A percentile compares a stretch with the other conserved stretches of the same genome.
Evolutionary conservation across 2,888 invertebrate species (phyloP).

Genomic region (Ochropleura leucogaster): DNA sequence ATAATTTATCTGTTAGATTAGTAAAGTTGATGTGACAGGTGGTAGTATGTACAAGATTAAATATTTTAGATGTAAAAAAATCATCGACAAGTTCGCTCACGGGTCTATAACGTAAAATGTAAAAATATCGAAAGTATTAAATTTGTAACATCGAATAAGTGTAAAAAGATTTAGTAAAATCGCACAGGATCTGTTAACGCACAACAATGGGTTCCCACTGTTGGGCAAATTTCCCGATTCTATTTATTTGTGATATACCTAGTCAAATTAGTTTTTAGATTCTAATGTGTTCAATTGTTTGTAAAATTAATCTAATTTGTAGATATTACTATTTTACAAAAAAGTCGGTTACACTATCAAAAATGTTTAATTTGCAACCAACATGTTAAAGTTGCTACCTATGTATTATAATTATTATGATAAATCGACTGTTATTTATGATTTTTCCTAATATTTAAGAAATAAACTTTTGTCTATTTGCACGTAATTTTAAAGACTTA

Average conservation of each 20-base stretch:
- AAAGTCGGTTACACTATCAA: slow-evolving; percentile 31
- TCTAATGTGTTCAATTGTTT: slow-evolving; percentile 57
- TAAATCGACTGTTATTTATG: slow-evolving; percentile 42
- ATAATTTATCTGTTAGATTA: slow-evolving; percentile 31
- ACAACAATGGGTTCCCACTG: slow-evolving; percentile 62
- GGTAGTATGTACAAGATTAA: slow-evolving; percentile 44
- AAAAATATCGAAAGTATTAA: slow-evolving; percentile 57
- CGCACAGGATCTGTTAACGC: slow-evolving; percentile 60
- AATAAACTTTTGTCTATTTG: slow-evolving; percentile 69
- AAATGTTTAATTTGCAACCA: slow-evolving; percentile 50
- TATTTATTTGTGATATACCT: slow-evolving; percentile 67
- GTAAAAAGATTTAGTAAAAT: slow-evolving; percentile 50
- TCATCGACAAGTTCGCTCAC: slow-evolving; percentile 80
- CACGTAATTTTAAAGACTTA: slow-evolving; percentile 84
- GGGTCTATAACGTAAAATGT: slow-evolving; percentile 70
- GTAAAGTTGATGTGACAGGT: slow-evolving; percentile 38
- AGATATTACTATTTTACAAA: slow-evolving; percentile 34
- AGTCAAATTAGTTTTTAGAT: slow-evolving; percentile 63
- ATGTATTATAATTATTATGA: slow-evolving; percentile 2
- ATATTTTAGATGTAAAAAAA: slow-evolving; percentile 44
- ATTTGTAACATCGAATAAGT: slow-evolving; percentile 73
- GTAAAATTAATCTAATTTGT: slow-evolving; percentile 41
- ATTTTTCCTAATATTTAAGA: slow-evolving; percentile 60
- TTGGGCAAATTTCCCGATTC: slow-evolving; percentile 48
- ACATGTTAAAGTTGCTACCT: slow-evolving; percentile 39